Base-by-base conservation (phyloP, 1,140 invertebrate genomes). In the Portunus trituberculatus region DNA sequence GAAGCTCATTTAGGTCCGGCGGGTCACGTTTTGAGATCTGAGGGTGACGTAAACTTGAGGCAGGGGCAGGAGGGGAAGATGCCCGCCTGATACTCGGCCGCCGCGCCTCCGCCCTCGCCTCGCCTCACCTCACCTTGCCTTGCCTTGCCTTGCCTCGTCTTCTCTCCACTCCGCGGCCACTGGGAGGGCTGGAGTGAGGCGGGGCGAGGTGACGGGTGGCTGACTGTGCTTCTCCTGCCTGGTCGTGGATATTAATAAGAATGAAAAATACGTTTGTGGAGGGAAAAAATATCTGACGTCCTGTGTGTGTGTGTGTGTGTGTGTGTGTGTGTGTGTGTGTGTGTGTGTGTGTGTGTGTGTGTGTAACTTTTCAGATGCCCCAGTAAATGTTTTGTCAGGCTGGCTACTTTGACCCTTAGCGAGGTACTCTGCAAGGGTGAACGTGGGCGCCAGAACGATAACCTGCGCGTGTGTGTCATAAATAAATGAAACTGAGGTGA, bases 21-120 rank as follows among this genome's bases (percentile, higher is more conserved):
- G 59, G 94, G 94, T 95, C 94, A 95, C 94, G 94, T 84, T 88
- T 87, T 87, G 94, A 48, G 94, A 95, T 95, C 94, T 84, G 82
- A 45, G 29, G 46, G 32, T 67, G 91, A 87, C 87, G 87, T 92
- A 95, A 92, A 92, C 92, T 93, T 16, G 89, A 12, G 89, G 32
- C 46, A 48, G 46, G 59, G 76, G 52, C 29, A 45, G 45, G 20
- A 59, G 46, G 52, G 29, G 45, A 39, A 39, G 32, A 88, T 48
- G 14, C 31, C 46, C 25, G 32, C 87, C 45, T 88, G 32, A 88
- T 88, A 39, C 12, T 88, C 31, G 4, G 28, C 31, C 46, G 32
- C 29, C 87, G 25, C 29, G 45, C 89, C 39, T 32, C 28, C 46
- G 32, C 45, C 28, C 89, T 91, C 89, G 12, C 89, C 46, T 16